Conservation (phyloP, 1,140 invertebrate genomes). For the Archivesica marissinica region DNA sequence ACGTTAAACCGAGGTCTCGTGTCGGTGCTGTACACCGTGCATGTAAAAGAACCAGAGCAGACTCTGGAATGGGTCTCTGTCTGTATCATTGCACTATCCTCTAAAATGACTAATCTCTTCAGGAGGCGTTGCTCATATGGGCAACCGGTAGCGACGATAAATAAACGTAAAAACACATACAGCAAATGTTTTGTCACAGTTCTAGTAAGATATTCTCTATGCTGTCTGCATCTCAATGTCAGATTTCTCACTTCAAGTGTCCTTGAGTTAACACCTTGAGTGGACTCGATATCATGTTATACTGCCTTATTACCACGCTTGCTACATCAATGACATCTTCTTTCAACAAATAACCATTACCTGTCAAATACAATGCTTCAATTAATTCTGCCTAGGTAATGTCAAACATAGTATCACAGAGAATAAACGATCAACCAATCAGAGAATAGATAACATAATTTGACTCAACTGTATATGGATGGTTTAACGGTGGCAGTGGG, state of each 20-base stretch:
- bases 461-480: slow-evolving; percentile 49
- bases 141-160: too few species aligned
- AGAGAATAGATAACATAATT: slow-evolving; percentile 49
- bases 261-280: slow-evolving; percentile 26
- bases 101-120: too few species aligned
- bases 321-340: slow-evolving; percentile 18
- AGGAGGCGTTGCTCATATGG: too few species aligned
- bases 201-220: too few species aligned
- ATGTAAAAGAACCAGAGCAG: too few species aligned
- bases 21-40: too few species aligned
- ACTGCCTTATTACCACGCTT: neutral
- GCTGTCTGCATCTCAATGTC: neutral
- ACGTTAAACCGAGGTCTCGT: too few species aligned
- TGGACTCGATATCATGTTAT: neutral
- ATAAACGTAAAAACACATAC: too few species aligned
- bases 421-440: slow-evolving; percentile 48
- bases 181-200: too few species aligned
- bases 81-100: too few species aligned
- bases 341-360: slow-evolving; percentile 28
- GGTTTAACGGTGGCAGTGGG: slow-evolving; percentile 39
- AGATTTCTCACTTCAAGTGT: neutral
- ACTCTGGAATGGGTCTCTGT: too few species aligned
- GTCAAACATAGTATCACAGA: slow-evolving; percentile 16
- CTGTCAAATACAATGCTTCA: slow-evolving; percentile 39
- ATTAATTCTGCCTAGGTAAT: slow-evolving; percentile 30